Conservation (phyloP, 2,113 vertebrate genomes). For the Copsychus sechellarum region DNA sequence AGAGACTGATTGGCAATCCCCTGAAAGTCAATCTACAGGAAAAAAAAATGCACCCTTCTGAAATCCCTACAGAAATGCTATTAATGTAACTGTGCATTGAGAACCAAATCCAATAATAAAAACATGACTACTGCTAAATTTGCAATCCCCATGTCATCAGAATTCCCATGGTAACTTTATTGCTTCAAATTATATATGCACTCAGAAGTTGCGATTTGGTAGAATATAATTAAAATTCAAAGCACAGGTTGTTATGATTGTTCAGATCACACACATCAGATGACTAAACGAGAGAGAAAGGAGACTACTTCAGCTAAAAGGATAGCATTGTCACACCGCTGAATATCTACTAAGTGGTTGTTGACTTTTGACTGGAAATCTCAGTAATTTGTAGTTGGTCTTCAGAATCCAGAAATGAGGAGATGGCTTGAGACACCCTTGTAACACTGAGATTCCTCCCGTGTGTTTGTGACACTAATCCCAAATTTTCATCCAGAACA, state of each 20-base stretch:
- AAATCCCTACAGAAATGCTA: not conserved
- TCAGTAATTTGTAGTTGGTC: not conserved
- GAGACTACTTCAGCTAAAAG: not conserved
- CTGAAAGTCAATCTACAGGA: not conserved
- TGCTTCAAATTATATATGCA: not conserved
- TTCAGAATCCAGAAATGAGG: not conserved
- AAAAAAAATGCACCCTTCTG: not conserved
- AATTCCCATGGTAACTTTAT: not conserved
- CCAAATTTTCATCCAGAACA: not conserved
- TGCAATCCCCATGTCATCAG: not conserved
- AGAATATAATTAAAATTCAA: not conserved
- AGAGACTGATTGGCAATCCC: not conserved
- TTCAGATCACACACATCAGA: not conserved
- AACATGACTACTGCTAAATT: not conserved
- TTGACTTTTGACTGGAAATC: not conserved
- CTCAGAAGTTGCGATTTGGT: not conserved
- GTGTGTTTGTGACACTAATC: not conserved
- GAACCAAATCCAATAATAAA: not conserved
- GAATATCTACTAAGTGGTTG: not conserved
- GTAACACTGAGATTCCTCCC: not conserved
- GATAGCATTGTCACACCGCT: not conserved
- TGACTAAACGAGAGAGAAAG: not conserved
- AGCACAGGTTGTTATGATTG: not conserved
- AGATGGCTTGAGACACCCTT: not conserved
- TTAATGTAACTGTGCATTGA: not conserved